A percentile compares a stretch with the other conserved stretches of the same genome.
Conservation (phyloP, 2,797 vertebrate genomes). For the Diceros bicornis region DNA sequence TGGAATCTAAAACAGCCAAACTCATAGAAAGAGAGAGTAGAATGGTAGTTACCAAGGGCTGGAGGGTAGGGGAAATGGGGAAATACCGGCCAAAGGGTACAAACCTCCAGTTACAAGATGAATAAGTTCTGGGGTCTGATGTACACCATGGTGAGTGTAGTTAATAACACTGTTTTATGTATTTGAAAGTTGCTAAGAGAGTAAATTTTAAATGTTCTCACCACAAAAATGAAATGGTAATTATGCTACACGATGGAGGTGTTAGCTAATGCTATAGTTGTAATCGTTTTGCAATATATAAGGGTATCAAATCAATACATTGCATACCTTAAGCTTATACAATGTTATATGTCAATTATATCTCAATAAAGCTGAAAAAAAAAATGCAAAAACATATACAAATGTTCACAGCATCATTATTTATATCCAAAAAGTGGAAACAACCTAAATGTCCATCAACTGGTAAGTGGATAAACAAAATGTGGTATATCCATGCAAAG, state of each 20-base stretch:
- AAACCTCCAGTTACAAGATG: neutral
- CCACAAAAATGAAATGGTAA: neutral
- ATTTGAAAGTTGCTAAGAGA: slow-evolving; percentile 18
- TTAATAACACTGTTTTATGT: neutral
- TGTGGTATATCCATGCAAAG: neutral
- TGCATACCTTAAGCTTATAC: neutral
- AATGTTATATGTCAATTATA: neutral
- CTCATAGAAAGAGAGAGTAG: neutral
- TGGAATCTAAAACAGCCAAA: neutral
- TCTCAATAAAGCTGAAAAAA: neutral
- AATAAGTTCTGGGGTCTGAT: neutral
- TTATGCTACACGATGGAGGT: neutral
- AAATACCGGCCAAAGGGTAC: neutral
- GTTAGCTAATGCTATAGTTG: neutral
- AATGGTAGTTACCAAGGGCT: neutral
- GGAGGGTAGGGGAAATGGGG: neutral
- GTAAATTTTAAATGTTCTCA: neutral
- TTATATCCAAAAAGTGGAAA: neutral
- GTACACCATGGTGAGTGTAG: neutral
- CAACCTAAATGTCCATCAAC: neutral
- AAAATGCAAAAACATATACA: neutral
- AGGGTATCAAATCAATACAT: neutral
- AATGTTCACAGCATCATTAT: neutral
- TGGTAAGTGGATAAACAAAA: neutral
- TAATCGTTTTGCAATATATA: neutral